Evolutionary conservation across 2,888 invertebrate species (phyloP).

Genomic region (Uropetala carovei): DNA sequence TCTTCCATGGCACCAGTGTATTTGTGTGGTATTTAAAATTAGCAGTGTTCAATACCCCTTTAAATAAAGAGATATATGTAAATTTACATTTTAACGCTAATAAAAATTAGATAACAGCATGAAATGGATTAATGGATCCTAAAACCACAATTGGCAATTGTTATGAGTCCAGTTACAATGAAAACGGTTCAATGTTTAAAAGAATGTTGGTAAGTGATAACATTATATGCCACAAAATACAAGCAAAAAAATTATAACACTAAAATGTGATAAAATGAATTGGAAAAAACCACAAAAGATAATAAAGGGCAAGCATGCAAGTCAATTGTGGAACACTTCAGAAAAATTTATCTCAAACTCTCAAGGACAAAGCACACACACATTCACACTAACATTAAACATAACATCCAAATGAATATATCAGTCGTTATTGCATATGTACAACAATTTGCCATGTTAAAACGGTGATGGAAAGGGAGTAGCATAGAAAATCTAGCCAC

Average conservation of each 20-base stretch:
- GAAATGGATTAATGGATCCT: slow-evolving; percentile 56
- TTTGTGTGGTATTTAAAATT: slow-evolving; percentile 62
- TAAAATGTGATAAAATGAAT: slow-evolving; percentile 60
- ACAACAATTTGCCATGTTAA: slow-evolving; percentile 60
- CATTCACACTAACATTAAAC: slow-evolving; percentile 63
- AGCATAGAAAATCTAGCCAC: slow-evolving; percentile 64
- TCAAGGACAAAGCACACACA: slow-evolving; percentile 48
- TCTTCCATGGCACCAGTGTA: slow-evolving; percentile 64
- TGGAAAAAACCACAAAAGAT: slow-evolving; percentile 56
- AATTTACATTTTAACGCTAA: slow-evolving; percentile 58
- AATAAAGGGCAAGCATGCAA: slow-evolving; percentile 57
- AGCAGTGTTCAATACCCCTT: slow-evolving; percentile 58
- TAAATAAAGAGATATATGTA: slow-evolving; percentile 28
- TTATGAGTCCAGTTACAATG: slow-evolving; percentile 51
- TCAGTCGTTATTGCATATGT: slow-evolving; percentile 61
- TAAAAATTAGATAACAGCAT: slow-evolving; percentile 50
- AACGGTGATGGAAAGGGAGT: slow-evolving; percentile 59
- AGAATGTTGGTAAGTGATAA: slow-evolving; percentile 49
- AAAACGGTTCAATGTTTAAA: slow-evolving; percentile 49
- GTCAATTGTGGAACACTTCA: slow-evolving; percentile 54
- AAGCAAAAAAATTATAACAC: slow-evolving; percentile 61
- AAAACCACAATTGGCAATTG: slow-evolving; percentile 57
- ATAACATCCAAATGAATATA: slow-evolving; percentile 56
- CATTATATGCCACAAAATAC: slow-evolving; percentile 57
- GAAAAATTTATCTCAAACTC: slow-evolving; percentile 57